phyloP scores from a whole-genome alignment of 2,888 invertebrate species.

The Cataglyphis cursor region DNA sequence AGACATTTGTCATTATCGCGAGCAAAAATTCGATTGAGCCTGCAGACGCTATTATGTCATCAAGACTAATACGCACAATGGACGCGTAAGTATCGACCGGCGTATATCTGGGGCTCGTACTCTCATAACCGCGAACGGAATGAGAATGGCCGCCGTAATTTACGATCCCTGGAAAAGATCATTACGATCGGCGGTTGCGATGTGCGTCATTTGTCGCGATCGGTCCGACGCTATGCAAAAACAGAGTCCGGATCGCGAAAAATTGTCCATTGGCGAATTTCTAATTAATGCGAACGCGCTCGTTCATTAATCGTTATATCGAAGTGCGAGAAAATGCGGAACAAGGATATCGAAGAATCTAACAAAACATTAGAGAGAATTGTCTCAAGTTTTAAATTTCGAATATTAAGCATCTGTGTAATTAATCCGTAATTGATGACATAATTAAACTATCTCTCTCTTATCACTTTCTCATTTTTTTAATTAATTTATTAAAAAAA shows the following conservation, averaged over 20 bases:
- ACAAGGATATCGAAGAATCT: not conserved
- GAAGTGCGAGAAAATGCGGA: not conserved
- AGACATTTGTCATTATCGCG: constrained; percentile 67
- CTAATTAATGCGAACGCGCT: constrained; percentile 8
- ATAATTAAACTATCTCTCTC: not conserved
- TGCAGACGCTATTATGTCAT: constrained; percentile 70
- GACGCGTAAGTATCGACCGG: constrained; percentile 49
- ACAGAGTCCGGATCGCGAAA: constrained; percentile 34
- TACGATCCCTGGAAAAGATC: constrained; percentile 66
- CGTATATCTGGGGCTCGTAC: constrained; percentile 56
- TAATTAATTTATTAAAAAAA: not conserved
- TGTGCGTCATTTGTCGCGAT: constrained; percentile 25
- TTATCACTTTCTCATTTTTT: not conserved
- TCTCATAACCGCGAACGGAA: constrained; percentile 71
- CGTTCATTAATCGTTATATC: not conserved
- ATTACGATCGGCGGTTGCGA: constrained; percentile 47
- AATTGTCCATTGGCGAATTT: constrained; percentile 33
- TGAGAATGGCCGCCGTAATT: constrained; percentile 67
- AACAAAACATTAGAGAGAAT: not conserved
- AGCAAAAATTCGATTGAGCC: constrained; percentile 56
- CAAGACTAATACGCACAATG: constrained; percentile 67
- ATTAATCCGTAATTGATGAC: not conserved
- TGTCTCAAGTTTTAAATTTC: not conserved
- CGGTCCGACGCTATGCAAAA: constrained; percentile 47
- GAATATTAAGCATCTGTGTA: not conserved